Conservation (phyloP, 2,797 vertebrate species). For the Oophaga sylvatica region DNA sequence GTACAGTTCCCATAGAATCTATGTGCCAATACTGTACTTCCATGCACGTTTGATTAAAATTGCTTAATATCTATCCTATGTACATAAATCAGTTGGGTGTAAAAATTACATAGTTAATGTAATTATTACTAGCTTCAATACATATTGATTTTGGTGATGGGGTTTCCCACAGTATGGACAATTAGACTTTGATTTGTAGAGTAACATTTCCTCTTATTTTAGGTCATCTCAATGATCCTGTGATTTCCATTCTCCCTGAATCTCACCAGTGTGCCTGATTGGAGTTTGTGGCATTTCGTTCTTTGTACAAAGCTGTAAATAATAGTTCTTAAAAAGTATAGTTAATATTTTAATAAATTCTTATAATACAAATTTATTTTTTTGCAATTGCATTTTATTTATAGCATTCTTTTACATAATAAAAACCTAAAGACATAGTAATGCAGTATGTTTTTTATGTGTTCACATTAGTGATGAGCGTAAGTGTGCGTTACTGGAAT, state of each 20-base stretch:
- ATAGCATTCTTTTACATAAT: neutral
- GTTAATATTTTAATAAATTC: constrained; percentile 44
- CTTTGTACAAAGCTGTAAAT: constrained; percentile 40
- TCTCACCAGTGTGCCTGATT: constrained; percentile 41
- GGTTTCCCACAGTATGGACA: neutral
- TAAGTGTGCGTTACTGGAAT: no score
- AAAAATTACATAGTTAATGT: neutral
- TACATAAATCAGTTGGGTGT: no score
- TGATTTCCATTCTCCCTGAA: constrained; percentile 33
- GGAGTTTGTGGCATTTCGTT: constrained; percentile 7
- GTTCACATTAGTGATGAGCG: no score
- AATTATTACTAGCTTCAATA: neutral
- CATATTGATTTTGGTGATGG: neutral
- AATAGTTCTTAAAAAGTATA: neutral
- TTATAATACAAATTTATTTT: constrained; percentile 20
- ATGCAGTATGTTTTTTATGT: no score
- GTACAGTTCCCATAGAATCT: neutral
- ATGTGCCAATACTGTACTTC: neutral
- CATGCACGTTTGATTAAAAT: neutral
- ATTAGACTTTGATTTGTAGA: constrained; percentile 8
- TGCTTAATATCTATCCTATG: neutral
- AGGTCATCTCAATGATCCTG: constrained; percentile 32
- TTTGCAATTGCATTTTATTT: neutral
- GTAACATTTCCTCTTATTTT: constrained; percentile 55
- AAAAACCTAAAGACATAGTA: no score